Percentiles rank a stretch among this genome's conserved stretches.
These are phyloP conservation scores for Phataginus tetradactyla DNA, from an alignment of 2,797 vertebrate genomes.

Conservation along the genomic window DNA sequence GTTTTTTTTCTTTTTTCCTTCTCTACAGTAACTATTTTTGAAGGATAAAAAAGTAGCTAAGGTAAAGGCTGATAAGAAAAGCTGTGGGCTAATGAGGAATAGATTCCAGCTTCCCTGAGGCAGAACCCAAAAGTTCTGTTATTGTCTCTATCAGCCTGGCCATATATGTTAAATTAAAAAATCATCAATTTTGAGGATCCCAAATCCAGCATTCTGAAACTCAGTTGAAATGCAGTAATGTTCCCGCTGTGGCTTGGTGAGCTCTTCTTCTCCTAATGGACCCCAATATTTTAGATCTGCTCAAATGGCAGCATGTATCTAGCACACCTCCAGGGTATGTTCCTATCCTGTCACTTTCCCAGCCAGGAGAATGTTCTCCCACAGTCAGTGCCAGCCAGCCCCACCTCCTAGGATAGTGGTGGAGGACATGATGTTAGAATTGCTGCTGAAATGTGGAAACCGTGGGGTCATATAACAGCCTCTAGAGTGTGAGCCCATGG, in stretches of 20 bases:
- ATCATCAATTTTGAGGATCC: not conserved
- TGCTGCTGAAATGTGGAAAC: not conserved
- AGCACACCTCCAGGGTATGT: not conserved
- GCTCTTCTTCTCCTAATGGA: slow-evolving; percentile 8
- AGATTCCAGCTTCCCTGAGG: not conserved
- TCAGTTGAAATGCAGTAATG: not conserved
- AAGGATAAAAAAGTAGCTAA: not conserved
- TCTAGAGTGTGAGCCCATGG: not conserved
- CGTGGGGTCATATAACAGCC: not conserved
- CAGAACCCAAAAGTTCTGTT: not conserved
- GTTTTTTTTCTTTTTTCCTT: not conserved
- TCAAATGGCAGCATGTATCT: not conserved
- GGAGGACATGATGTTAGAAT: not conserved
- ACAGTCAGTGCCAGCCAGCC: not conserved
- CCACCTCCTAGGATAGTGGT: not conserved
- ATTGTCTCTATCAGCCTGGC: not conserved
- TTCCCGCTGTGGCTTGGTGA: not conserved
- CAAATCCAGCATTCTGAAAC: slow-evolving; percentile 27
- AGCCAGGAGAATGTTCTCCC: not conserved
- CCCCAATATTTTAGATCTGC: not conserved
- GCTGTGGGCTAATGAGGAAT: not conserved
- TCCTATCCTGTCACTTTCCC: not conserved
- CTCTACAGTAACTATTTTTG: not conserved
- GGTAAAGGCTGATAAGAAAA: not conserved
- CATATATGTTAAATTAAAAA: not conserved